Conservation (phyloP, 2,797 vertebrate genomes). For the Sebastes iracundus region DNA sequence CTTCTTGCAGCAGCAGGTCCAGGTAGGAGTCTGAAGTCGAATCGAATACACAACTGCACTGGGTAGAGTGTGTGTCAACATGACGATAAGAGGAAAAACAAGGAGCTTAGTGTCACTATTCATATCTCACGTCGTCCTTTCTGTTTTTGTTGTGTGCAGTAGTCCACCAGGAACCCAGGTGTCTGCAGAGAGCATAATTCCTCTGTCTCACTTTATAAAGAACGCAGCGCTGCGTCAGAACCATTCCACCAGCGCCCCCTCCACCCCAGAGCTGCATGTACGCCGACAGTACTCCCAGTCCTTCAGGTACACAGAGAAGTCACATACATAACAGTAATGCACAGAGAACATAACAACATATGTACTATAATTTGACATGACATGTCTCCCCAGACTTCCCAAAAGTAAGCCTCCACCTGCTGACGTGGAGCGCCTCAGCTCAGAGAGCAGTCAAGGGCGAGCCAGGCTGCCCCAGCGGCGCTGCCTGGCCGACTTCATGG, state of each 20-base stretch:
- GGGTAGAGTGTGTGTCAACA: background rate
- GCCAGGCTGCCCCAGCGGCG: slow-evolving; percentile 79
- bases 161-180: slow-evolving; percentile 80
- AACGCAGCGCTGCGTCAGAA: slow-evolving; percentile 76
- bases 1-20: slow-evolving; percentile 82
- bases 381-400: slow-evolving; percentile 76
- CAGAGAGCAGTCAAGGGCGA: slow-evolving; percentile 74
- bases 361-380: background rate
- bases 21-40: slow-evolving; percentile 75
- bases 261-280: slow-evolving; percentile 86
- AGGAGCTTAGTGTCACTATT: background rate
- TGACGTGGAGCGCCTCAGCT: slow-evolving; percentile 50
- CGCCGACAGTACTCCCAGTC: slow-evolving; percentile 86
- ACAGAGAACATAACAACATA: background rate
- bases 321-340: background rate
- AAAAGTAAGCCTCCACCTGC: slow-evolving; percentile 70
- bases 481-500: slow-evolving; percentile 79
- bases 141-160: slow-evolving; percentile 64
- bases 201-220: slow-evolving; percentile 76
- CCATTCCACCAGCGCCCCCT: slow-evolving; percentile 85
- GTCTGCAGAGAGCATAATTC: slow-evolving; percentile 70
- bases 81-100: background rate
- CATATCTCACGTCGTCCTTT: background rate
- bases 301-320: slow-evolving; percentile 80
- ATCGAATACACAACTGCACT: background rate